Evolutionary conservation across 2,888 invertebrate species (phyloP), one percentile per base, ranked within the genome.

Genomic region (Folsomia candida): DNA sequence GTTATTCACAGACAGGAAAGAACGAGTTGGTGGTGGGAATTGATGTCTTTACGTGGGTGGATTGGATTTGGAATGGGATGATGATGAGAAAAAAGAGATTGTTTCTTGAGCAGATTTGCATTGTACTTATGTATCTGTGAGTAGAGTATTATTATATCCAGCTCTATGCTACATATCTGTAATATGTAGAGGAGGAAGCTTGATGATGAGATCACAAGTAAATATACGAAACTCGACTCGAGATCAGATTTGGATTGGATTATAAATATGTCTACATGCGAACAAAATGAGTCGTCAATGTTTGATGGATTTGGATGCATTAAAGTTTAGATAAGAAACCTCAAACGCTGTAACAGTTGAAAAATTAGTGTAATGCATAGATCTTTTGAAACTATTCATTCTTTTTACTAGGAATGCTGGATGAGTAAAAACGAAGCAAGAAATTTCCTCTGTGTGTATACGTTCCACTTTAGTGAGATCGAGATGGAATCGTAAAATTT

Each of bases 1-100:
- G n/a, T n/a, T n/a, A n/a, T n/a, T n/a, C n/a, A n/a, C n/a, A n/a
- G n/a, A n/a, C n/a, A n/a, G n/a, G n/a, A n/a, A n/a, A n/a, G n/a
- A n/a, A n/a, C 14, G 4, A 37, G 37, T 37, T 37, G 37, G 37
- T 37, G 37, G 37, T 14, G 37, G 14, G 37, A 37, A 37, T 37
- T 37, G 37, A 37, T 37, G 37, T 37, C 37, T 37, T 22, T 54
- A 20, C 54, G 54, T 54, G 54, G 54, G 54, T 54, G 54, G 54
- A 54, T 20, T 54, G 54, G 6, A 54, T 54, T 20, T 54, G 54
- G 54, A 54, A 20, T 54, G 54, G 22, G 54, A 54, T 54, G n/a
- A n/a, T n/a, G n/a, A n/a, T n/a, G 54, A 54, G 54, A 37, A 37
- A 37, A 37, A 37, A 37, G 37, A 54, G 54, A 54, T 54, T 54